Base-by-base conservation (phyloP, 2,888 invertebrate species). In the Pseudoips prasinana region DNA sequence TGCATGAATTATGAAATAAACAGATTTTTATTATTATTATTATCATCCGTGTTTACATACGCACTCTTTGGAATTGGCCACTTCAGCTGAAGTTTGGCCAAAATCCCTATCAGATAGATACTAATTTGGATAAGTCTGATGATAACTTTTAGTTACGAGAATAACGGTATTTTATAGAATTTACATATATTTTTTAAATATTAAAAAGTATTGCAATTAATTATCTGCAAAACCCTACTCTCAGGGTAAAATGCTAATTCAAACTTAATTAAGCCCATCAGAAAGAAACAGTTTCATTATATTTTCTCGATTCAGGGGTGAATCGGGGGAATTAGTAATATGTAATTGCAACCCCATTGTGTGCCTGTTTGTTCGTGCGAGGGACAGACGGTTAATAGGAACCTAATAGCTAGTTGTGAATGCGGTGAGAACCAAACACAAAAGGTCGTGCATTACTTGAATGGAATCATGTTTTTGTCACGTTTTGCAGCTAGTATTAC, bases 401-500 rank as follows among this genome's bases (percentile, higher is more conserved):
- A 10, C 11, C 39, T 62, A 64, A 60, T 62, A 43, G 50, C 29
- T 32, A 46, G 52, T 45, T 48, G 39, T 52, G 43, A 46, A 54
- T 55, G 64, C 29, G 66, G 68, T 65, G 67, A 58, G 63, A 64
- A 64, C 30, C 34, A 33, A 25, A 28, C 31, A 68, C 61, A 68
- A 68, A 57, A 20, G 39, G 46, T 25, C 9, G 14, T 45, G 41
- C n/a, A n/a, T 55, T 52, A 45, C 40, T 33, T 43, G 46, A 64
- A 62, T 63, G 39, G 48, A 46, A 32, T 34, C 43, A 38, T 52
- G 54, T 54, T 62, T 50, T 52, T 52, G 63, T 52, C 68, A 63
- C 63, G 60, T 50, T 55, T 25, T 9, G 25, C 37, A 60, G 57
- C 56, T 73, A 49, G 34, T 50, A 58, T 73, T 73, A 65, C 66